Conservation (phyloP, 2,113 vertebrate genomes). For the Lamprologus lemairii region DNA sequence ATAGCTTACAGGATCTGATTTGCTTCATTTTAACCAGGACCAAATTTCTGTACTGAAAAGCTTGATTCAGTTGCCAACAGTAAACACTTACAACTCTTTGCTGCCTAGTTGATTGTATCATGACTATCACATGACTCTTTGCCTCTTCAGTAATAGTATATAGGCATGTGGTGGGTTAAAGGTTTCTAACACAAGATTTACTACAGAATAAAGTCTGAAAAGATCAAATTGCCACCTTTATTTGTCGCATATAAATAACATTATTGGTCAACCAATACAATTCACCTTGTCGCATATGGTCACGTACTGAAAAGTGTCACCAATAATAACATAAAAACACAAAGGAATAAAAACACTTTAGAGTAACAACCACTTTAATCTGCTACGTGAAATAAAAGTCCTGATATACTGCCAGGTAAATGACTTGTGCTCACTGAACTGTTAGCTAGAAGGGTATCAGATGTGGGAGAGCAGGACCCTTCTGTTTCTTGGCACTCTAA, state of each 20-base stretch:
- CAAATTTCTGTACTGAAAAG: background rate
- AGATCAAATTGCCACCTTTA: background rate
- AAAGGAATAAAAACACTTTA: background rate
- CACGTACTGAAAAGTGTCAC: accelerated
- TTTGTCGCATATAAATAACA: background rate
- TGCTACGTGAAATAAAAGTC: background rate
- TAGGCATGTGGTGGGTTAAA: background rate
- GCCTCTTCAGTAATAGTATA: background rate
- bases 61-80: background rate
- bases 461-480: background rate
- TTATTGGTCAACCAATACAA: background rate
- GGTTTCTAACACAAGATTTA: background rate
- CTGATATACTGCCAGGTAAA: background rate
- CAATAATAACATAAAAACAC: background rate
- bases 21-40: background rate
- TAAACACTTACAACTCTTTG: background rate
- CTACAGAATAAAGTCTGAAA: background rate
- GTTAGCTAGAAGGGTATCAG: background rate
- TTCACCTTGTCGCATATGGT: background rate
- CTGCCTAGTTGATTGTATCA: background rate
- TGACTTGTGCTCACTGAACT: background rate
- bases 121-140: background rate
- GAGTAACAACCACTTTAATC: background rate
- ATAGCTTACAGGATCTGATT: background rate
- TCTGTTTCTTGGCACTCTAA: background rate